Percentiles rank a stretch among this genome's conserved stretches.
These are phyloP conservation scores for Montifringilla adamsi DNA, from an alignment of 2,113 vertebrate genomes.

Conservation along the genomic window DNA sequence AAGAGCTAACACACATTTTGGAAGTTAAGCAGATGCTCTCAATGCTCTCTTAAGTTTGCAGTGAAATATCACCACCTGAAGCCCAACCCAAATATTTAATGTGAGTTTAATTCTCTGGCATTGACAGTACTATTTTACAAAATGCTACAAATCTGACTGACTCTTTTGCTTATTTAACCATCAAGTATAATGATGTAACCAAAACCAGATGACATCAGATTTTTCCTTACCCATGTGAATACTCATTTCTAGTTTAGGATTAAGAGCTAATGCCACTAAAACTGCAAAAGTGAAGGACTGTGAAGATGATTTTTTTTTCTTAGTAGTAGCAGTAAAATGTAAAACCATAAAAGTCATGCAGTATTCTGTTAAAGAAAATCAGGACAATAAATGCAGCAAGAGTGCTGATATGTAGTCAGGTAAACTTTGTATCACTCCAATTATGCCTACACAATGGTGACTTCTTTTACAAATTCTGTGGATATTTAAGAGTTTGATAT, in stretches of 20 bases:
- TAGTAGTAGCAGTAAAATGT: not conserved
- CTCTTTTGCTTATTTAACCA: not conserved
- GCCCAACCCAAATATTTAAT: not conserved
- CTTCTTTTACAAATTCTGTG: not conserved
- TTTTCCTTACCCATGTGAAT: not conserved
- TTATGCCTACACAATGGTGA: not conserved
- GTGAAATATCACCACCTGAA: not conserved
- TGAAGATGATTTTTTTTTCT: not conserved
- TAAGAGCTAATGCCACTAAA: not conserved
- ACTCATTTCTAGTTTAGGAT: not conserved
- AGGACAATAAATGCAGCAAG: not conserved
- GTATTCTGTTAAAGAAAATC: not conserved
- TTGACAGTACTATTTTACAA: not conserved
- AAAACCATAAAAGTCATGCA: not conserved
- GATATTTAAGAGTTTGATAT: not conserved
- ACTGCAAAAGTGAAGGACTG: not conserved
- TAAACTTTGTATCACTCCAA: not conserved
- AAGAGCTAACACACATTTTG: not conserved
- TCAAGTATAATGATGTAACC: not conserved
- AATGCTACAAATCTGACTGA: not conserved
- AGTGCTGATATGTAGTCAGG: not conserved
- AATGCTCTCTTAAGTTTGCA: not conserved
- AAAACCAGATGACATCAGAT: not conserved
- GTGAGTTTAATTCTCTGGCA: not conserved
- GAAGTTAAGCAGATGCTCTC: not conserved